phyloP scores from a whole-genome alignment of 2,888 invertebrate species.

The Papilio elwesi region DNA sequence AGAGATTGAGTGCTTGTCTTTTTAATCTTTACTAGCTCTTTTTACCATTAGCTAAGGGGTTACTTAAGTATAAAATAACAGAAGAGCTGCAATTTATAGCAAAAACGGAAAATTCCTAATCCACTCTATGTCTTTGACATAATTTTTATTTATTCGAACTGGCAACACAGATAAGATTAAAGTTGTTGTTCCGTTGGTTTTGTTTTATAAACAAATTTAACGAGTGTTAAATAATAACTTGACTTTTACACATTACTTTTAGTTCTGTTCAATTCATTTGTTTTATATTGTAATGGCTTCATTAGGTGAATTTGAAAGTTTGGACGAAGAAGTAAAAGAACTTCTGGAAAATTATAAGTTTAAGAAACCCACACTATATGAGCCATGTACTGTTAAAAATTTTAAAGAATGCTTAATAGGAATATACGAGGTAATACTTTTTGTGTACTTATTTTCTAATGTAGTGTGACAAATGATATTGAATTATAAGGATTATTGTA shows the following conservation, averaged over 20 bases:
- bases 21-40: too few relatives aligned
- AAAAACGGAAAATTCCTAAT: too few relatives aligned
- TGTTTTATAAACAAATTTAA: conserved; percentile 12
- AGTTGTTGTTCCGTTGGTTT: conserved; percentile 18
- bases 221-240: neutral
- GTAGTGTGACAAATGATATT: neutral
- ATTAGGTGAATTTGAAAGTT: conserved; percentile 55
- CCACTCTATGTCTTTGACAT: too few relatives aligned
- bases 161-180: neutral
- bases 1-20: too few relatives aligned
- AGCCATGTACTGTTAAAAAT: conserved; percentile 72
- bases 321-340: conserved; percentile 78
- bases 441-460: neutral
- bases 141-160: neutral
- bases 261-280: conserved; percentile 1
- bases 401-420: conserved; percentile 75
- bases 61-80: too few relatives aligned
- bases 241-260: neutral
- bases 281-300: conserved; percentile 45
- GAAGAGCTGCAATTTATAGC: too few relatives aligned
- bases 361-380: conserved; percentile 71
- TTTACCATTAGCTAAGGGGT: too few relatives aligned
- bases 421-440: conserved; percentile 63
- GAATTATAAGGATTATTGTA: conserved; percentile 37
- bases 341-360: conserved; percentile 72